phyloP scores from a whole-genome alignment of 2,113 vertebrate genomes.

The Anolis carolinensis region DNA sequence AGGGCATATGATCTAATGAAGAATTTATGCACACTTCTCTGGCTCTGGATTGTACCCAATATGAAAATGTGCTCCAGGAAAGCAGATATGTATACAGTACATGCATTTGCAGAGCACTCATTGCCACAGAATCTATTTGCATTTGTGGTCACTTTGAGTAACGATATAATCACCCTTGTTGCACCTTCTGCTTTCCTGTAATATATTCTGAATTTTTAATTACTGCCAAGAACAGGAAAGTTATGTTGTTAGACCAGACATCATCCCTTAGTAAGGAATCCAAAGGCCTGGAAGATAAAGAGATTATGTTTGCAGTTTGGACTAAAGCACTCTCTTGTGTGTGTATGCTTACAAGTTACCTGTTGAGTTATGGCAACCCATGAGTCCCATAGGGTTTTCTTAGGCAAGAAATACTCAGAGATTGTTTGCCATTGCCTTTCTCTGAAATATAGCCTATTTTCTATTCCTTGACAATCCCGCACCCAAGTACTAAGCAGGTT shows the following conservation, averaged over 20 bases:
- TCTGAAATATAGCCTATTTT: no score
- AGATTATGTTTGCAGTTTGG: neutral
- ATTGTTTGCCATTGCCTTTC: no score
- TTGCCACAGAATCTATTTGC: neutral
- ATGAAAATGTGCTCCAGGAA: slow-evolving; percentile 6
- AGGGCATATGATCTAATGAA: neutral
- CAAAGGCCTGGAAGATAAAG: no score
- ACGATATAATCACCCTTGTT: neutral
- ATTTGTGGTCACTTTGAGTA: neutral
- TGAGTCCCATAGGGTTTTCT: no score
- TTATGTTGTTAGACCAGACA: neutral
- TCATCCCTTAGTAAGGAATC: neutral
- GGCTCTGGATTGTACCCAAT: neutral
- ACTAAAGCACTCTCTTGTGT: neutral
- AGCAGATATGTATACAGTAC: neutral
- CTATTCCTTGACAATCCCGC: no score
- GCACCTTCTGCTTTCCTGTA: neutral
- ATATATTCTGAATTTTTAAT: slow-evolving; percentile 9
- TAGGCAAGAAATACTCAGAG: no score
- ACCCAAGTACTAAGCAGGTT: no score
- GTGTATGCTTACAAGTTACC: no score
- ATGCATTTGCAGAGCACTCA: neutral
- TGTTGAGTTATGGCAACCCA: no score
- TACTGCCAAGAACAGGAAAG: neutral
- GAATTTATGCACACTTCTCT: neutral